Conservation (phyloP, 1,140 invertebrate species). For the Rhynchophorus ferrugineus region DNA sequence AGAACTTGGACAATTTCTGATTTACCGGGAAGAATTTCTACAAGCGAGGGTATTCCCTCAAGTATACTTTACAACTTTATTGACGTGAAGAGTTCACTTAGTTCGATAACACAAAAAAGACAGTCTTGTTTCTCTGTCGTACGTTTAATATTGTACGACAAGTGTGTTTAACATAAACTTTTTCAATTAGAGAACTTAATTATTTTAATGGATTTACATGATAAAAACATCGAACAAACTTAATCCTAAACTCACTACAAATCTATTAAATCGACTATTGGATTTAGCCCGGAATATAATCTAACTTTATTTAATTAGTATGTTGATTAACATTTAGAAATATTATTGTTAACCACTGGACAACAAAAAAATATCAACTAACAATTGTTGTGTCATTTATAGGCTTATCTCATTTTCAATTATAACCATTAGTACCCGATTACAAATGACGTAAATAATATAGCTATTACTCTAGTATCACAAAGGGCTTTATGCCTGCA, state of each 20-base stretch:
- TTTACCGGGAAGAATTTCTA: constrained; percentile 34
- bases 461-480: too few relatives aligned
- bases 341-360: too few relatives aligned
- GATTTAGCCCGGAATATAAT: too few relatives aligned
- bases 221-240: not conserved
- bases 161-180: not conserved
- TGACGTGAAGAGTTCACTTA: constrained; percentile 34
- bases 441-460: too few relatives aligned
- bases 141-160: constrained; percentile 29
- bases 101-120: constrained; percentile 34
- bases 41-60: constrained; percentile 32
- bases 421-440: too few relatives aligned
- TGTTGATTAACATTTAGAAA: too few relatives aligned
- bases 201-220: not conserved
- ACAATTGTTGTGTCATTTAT: too few relatives aligned
- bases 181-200: not conserved
- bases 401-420: too few relatives aligned
- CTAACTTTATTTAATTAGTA: too few relatives aligned
- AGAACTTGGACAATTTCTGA: constrained; percentile 24
- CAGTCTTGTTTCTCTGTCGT: constrained; percentile 33
- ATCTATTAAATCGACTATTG: not conserved
- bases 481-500: too few relatives aligned
- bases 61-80: constrained; percentile 38
- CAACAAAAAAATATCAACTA: too few relatives aligned
- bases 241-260: not conserved